Base-by-base conservation (phyloP, 1,140 invertebrate species). In the Tigriopus japonicus region DNA sequence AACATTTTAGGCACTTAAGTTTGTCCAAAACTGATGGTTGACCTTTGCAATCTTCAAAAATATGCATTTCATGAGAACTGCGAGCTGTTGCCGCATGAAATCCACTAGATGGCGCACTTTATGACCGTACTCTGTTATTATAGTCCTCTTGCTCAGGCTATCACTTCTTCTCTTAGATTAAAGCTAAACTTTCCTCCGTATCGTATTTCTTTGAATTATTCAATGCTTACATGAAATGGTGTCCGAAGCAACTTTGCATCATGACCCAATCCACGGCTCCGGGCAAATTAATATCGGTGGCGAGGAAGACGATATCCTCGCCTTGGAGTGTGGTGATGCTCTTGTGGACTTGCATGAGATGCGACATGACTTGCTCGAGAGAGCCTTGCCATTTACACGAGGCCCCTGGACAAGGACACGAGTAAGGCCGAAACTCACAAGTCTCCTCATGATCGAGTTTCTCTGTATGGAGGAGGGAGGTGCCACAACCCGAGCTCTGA, bases 221-320 rank as follows among this genome's bases (percentile, higher is more conserved):
- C 3, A 9, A n/a, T n/a, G 3, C 59, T 54, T 56, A 54, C 94
- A 99, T 98, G 71, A 98, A 99, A 73, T 98, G 87, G 70, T 96
- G 90, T 59, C 88, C 89, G 72, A 97, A 99, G 74, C 95, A 98
- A 10, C 90, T 94, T 71, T 99, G 95, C 93, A 99, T 98, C 95
- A 98, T 99, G 0, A 98, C 96, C 96, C 96, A 99, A 71, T 99
- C 96, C 1, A 99, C 96, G 60, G 95, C 96, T 62, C 96, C 96
- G 53, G 94, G 93, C 63, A 99, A 77, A 75, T 98, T 98, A 56
- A 99, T 99, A 74, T 99, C 96, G 43, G 96, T 99, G 1, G 95
- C 96, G 65, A 99, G 76, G 72, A 99, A 99, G 43, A 99, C 95
- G 68, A 99, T 99, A 71, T 99, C 96, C 75, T 99, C 95, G 53